These are phyloP conservation scores for Charanyca ferruginea DNA, from an alignment of 2,888 invertebrate genomes.

Conservation along the genomic window DNA sequence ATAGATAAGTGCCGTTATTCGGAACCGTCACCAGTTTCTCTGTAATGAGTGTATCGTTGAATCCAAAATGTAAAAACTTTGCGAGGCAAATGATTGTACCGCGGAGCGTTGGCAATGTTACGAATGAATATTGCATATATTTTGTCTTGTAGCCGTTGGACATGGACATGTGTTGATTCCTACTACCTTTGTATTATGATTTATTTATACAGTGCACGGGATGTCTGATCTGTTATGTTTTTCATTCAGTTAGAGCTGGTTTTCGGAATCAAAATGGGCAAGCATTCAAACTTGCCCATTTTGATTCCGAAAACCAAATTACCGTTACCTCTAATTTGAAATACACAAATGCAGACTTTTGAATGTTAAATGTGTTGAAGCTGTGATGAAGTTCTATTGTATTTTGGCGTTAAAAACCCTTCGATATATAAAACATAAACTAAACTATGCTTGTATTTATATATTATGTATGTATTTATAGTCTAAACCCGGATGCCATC, in stretches of 20 bases:
- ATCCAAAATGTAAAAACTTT: slow-evolving; percentile 61
- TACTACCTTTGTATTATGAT: slow-evolving; percentile 46
- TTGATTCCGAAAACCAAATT: slow-evolving; percentile 39
- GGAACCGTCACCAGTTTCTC: slow-evolving; percentile 61
- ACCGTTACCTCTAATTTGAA: slow-evolving; percentile 22
- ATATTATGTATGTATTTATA: neutral
- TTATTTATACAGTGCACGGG: slow-evolving; percentile 41
- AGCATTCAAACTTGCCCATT: no score
- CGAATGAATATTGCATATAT: slow-evolving; percentile 60
- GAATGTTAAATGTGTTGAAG: slow-evolving; percentile 1
- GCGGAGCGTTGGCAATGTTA: slow-evolving; percentile 38
- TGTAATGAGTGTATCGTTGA: slow-evolving; percentile 67
- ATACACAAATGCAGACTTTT: slow-evolving; percentile 6
- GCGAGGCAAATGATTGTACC: slow-evolving; percentile 58
- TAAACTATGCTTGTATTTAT: neutral
- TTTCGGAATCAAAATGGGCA: slow-evolving; percentile 24
- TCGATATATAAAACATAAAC: slow-evolving; percentile 11
- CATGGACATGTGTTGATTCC: slow-evolving; percentile 41
- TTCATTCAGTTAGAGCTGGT: slow-evolving; percentile 29
- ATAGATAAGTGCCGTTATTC: slow-evolving; percentile 69
- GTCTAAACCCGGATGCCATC: slow-evolving; percentile 43
- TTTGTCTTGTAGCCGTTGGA: slow-evolving; percentile 33
- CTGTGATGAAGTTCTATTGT: neutral
- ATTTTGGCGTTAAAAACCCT: neutral
- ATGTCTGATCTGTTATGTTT: slow-evolving; percentile 36